Base-by-base conservation (phyloP, 2,888 invertebrate species). In the Megastigmus dorsalis region DNA sequence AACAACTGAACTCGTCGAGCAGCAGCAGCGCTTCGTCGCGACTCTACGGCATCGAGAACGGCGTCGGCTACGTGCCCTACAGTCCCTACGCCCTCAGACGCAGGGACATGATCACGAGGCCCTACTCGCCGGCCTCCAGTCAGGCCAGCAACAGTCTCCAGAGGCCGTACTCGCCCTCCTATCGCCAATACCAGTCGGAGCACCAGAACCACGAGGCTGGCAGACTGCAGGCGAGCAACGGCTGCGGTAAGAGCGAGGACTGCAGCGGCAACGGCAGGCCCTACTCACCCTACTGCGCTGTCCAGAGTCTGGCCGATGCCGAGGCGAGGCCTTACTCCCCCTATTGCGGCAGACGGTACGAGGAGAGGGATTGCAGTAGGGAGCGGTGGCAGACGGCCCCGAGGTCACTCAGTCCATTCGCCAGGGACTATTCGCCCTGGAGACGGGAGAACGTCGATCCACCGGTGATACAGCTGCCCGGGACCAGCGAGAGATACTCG, bases 341-440 rank as follows among this genome's bases (percentile, higher is more conserved):
- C 3, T 86, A 85, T 74, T 82, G 79, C 54, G 80, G 78, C 48
- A 79, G 79, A 3, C 78, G 82, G 72, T 81, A 78, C 62, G 85
- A 86, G 50, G 85, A 85, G 30, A 48, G 83, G 79, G 62, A 86
- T 79, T 36, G 76, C 23, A 81, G 80, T 65, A 80, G 80, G 26
- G 86, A 88, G 63, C 82, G 85, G 70, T 86, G 85, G 86, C 79
- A 76, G n/a, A 80, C 79, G 38, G 80, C 78, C 0, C 83, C 84
- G 10, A 82, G 88, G 59, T 88, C 88, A 0, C 69, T 87, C 38
- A 88, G 88, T 59, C 88, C 88, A 2, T 86, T 87, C 59, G 79
- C 86, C 2, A 79, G 88, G n/a, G 88, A 88, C 72, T 88, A 88
- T 75, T 88, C 88, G 28, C 88, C 88, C 1, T 88, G 88, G 88